Evolutionary conservation across 2,888 invertebrate genomes (phyloP), one percentile per base, ranked within the genome.

Genomic region (Pseudococcus viburni): DNA sequence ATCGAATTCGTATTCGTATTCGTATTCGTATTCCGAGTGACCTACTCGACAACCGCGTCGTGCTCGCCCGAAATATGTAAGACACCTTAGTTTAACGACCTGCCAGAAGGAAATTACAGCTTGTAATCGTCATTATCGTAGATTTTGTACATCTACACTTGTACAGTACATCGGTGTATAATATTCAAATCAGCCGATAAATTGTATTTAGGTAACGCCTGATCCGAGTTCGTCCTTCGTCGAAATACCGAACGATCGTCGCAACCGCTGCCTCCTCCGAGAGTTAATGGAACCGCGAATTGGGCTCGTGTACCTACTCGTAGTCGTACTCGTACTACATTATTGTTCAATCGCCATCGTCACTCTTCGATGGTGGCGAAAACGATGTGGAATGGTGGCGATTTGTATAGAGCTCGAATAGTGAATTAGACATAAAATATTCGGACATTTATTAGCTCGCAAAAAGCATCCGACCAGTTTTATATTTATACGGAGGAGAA

Each of bases 201-300:
- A 73, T 73, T 26, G 68, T 59, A 73, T 33, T 73, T 73, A 73
- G 33, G 68, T 26, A 73, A 73, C 68, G 68, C 68, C 68, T 33
- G 68, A 15, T 33, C 12, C 68, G 68, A 73, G 33, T 73, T 73
- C 33, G 26, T 33, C 68, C 8, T 73, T 73, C 33, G 26, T 33
- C 68, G 15, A 33, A 73, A 73, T 73, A 22, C 68, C 33, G 12
- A 33, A 73, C 15, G 17, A 17, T 51, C 51, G 26, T 33, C 26
- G 1, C 26, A 33, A 33, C 51, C 15, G 11, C 51, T 11, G 11
- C 51, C 5, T 51, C 17, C 1, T 51, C 5, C 15, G 15, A 51
- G 51, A 8, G 51, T 51, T 51, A 51, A 51, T 51, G 17, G 51
- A 51, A 4, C 12, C 46, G 46, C 46, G 46, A 46, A 46, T 46